These are phyloP conservation scores for Buceros bicornis DNA, from an alignment of 2,797 vertebrate genomes.

Conservation along the genomic window DNA sequence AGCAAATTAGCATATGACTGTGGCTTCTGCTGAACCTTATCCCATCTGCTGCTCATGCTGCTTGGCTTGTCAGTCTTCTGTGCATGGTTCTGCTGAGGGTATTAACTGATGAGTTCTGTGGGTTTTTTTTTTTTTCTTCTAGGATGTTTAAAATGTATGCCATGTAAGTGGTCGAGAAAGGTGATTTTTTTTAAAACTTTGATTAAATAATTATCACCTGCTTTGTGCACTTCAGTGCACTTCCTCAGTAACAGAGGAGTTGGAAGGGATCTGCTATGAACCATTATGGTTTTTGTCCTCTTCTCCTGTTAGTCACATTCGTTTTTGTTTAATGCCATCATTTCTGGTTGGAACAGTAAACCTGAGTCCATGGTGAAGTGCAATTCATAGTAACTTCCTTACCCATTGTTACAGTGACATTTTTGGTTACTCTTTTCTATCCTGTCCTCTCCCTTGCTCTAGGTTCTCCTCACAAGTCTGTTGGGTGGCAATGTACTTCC, in stretches of 20 bases:
- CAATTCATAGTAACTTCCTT: background rate
- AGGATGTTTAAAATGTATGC: background rate
- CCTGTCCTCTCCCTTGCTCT: background rate
- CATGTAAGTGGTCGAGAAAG: accelerated
- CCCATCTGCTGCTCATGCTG: conserved; percentile 45
- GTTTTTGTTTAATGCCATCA: background rate
- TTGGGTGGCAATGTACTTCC: background rate
- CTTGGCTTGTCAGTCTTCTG: conserved; percentile 6
- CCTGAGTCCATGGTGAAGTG: background rate
- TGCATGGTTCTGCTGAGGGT: background rate
- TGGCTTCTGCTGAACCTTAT: background rate
- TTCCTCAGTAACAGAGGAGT: background rate
- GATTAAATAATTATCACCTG: background rate
- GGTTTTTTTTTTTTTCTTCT: background rate
- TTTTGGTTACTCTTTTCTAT: background rate
- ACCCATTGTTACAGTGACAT: background rate
- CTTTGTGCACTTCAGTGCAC: background rate
- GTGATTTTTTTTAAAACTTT: accelerated
- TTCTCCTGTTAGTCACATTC: background rate
- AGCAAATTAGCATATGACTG: conserved; percentile 32
- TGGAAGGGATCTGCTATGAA: background rate
- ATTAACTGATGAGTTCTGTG: background rate
- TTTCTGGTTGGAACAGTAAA: background rate
- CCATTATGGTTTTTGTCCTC: background rate
- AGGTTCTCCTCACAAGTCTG: background rate